Base-by-base conservation (phyloP, 2,888 invertebrate genomes). In the Lucinisca nassula region DNA sequence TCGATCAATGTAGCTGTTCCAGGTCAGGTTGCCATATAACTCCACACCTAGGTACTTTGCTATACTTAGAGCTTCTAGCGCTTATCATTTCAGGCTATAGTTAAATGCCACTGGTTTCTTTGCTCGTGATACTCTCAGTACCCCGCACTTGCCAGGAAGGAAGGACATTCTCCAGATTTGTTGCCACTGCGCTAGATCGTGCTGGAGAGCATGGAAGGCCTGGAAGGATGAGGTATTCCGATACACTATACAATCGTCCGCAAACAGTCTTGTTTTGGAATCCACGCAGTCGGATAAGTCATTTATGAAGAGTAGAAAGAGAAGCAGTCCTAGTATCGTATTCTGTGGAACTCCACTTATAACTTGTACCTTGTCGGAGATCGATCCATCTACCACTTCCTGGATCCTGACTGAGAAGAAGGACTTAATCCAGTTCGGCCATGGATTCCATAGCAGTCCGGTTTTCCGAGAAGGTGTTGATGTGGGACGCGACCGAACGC, bases 341-440 rank as follows among this genome's bases (percentile, higher is more conserved):
- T 82, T 78, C 37, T 78, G 85, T 0, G 85, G 85, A 10, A 85
- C 81, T 6, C 85, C 81, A n/a, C 73, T 77, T 4, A 77, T 27
- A 21, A 85, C 85, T 37, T 80, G 80, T 3, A 40, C 78, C 49
- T n/a, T 21, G n/a, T 73, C 77, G 14, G 78, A 85, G 4, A 73
- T 14, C 21, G 45, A 38, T 4, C 81, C 75, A 35, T 82, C 73
- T 12, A 85, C 85, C 30, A 85, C 85, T 61, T 37, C 32, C 77
- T 78, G 81, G 27, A 51, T 75, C 17, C 85, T 37, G 45, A 30
- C 38, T 27, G n/a, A 17, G 21, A 85, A 32, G 74, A 82, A 82
- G 72, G 74, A 72, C 8, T 17, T 10, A 4, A 81, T 78, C 82
- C 85, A 78, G 81, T 81, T 8, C 32, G 14, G 10, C 78, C 78